Base-by-base conservation (phyloP, 2,797 vertebrate species). In the Oryzias dopingdopingensis region DNA sequence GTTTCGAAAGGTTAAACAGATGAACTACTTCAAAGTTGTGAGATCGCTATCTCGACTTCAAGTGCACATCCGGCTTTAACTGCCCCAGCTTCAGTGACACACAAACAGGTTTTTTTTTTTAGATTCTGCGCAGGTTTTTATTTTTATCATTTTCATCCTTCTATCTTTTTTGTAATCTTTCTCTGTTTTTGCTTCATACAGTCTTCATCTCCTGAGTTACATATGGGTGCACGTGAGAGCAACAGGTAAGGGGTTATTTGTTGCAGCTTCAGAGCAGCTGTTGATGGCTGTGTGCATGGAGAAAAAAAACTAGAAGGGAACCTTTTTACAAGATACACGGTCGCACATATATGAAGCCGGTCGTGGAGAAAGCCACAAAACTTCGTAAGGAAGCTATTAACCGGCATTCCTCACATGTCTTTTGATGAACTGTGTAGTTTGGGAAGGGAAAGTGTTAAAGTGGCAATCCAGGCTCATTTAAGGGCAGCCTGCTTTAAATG, bases 401-500 rank as follows among this genome's bases (percentile, higher is more conserved):
- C 47, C 53, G 26, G 43, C 61, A 67, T 76, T 80, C 58, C 51
- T 62, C 57, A 40, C 55, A 8, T 66, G 58, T 71, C 74, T 57
- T 73, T 69, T 70, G 44, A 65, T 63, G 55, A 66, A 66, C 72
- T 63, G 61, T 72, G 59, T 41, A 56, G 66, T 52, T 15, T 4
- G 14, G 58, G 50, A 64, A 71, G 51, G 47, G 51, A 65, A 58
- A 62, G 56, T 61, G 78, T 77, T 62, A 77, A 83, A 80, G 80
- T 72, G 80, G 73, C 68, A 74, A 76, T 53, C 59, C 52, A 4
- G 57, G 76, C 72, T 67, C 72, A 63, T 80, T 73, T 77, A 72
- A 66, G 71, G 65, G 76, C 65, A 46, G 32, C 70, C 58, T 10
- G 7, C 45, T 62, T 44, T 56, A 69, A 84, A 85, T 54, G 72